These are phyloP conservation scores for Trichoplusia ni DNA, from an alignment of 1,140 invertebrate genomes.

Conservation along the genomic window DNA sequence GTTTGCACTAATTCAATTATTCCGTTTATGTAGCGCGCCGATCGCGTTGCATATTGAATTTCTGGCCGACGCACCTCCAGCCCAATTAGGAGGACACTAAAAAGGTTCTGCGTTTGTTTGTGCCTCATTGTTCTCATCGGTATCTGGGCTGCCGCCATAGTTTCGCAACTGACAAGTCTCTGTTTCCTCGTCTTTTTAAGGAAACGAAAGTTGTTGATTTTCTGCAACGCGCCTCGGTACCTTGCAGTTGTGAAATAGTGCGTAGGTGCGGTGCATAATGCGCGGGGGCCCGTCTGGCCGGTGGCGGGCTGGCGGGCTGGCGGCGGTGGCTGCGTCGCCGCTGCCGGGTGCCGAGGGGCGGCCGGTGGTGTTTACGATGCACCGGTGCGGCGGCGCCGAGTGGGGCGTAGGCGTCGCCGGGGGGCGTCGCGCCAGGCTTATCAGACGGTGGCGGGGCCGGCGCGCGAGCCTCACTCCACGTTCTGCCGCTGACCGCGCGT, in stretches of 20 bases:
- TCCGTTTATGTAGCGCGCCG: conserved; percentile 73
- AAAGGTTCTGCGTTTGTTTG: conserved; percentile 70
- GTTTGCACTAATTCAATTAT: conserved; percentile 76
- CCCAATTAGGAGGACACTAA: conserved; percentile 77
- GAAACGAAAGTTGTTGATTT: conserved; percentile 76
- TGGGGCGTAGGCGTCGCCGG: conserved; percentile 79
- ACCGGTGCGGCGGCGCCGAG: conserved; percentile 64
- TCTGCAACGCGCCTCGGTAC: conserved; percentile 47
- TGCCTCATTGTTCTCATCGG: conserved; percentile 71
- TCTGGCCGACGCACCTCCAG: conserved; percentile 60
- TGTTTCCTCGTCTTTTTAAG: conserved; percentile 76
- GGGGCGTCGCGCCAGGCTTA: conserved; percentile 79
- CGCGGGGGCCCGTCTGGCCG: conserved; percentile 70
- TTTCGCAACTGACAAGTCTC: conserved; percentile 61
- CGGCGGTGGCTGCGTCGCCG: conserved; percentile 38
- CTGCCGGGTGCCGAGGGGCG: conserved; percentile 59
- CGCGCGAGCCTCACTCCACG: conserved; percentile 78
- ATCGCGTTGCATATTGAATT: conserved; percentile 77
- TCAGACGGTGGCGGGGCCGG: conserved; percentile 76
- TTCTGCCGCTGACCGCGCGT: conserved; percentile 71
- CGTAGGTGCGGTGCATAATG: conserved; percentile 74
- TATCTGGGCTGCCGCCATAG: conserved; percentile 65
- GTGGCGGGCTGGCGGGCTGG: conserved; percentile 38
- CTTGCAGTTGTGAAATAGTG: conserved; percentile 72
- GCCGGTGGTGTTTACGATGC: conserved; percentile 69